Conservation (phyloP, 1,140 invertebrate species). For the Frieseomelitta varia region DNA sequence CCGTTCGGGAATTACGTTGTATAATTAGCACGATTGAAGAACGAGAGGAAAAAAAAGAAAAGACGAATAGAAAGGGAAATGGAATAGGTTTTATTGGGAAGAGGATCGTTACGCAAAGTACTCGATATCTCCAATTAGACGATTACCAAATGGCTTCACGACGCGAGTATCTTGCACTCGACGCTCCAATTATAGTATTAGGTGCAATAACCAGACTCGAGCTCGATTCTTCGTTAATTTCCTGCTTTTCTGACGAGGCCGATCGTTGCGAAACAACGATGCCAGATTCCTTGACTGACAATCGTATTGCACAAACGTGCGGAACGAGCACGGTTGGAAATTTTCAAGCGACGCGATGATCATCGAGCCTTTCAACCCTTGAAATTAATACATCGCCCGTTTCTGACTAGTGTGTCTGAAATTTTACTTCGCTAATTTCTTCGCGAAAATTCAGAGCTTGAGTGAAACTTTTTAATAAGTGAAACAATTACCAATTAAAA, state of each 20-base stretch:
- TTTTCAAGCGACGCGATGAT: too few species aligned
- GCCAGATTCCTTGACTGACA: not conserved
- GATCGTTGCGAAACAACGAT: not conserved
- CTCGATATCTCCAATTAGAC: constrained; percentile 13
- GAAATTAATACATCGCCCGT: not conserved
- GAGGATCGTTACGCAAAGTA: constrained; percentile 23
- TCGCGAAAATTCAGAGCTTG: not conserved
- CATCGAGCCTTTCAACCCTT: not conserved
- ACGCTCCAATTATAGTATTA: constrained; percentile 27
- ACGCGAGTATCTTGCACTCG: constrained; percentile 13
- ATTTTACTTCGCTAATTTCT: not conserved
- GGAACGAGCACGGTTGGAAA: not conserved
- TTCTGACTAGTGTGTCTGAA: too few species aligned
- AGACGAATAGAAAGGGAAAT: not conserved
- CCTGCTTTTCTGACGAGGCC: not conserved
- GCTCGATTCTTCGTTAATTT: not conserved
- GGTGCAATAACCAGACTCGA: not conserved
- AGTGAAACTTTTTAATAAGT: not conserved
- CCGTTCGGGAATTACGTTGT: not conserved
- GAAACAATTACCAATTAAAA: not conserved
- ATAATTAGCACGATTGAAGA: not conserved
- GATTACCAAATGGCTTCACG: constrained; percentile 17
- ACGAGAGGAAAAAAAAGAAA: too few species aligned
- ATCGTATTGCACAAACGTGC: not conserved
- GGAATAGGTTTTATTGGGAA: not conserved